A percentile compares a stretch with the other conserved stretches of the same genome.
These are phyloP conservation scores for Anas platyrhynchos DNA, from an alignment of 2,113 vertebrate genomes.

Conservation along the genomic window DNA sequence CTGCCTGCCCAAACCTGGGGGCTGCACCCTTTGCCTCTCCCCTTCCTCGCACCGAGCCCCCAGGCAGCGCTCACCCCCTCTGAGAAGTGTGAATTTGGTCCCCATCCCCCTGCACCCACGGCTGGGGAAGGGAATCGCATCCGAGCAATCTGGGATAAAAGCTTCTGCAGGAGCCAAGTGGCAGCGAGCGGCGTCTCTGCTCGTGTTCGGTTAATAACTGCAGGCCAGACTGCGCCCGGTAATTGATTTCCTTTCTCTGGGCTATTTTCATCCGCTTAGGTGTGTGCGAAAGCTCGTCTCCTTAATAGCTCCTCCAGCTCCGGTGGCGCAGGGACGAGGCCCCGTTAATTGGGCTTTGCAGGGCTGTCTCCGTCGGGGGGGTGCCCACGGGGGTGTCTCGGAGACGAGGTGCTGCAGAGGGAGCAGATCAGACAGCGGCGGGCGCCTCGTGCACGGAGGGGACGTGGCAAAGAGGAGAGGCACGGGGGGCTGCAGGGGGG, in stretches of 20 bases:
- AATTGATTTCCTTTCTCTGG: slow-evolving; percentile 48
- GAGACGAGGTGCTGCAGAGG: fast-evolving
- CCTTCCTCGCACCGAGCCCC: background rate
- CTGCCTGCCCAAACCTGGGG: background rate
- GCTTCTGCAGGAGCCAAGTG: background rate
- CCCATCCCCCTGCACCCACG: background rate
- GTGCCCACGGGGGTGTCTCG: fast-evolving
- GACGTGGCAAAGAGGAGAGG: fast-evolving
- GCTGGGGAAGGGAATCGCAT: slow-evolving; percentile 4
- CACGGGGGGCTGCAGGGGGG: background rate
- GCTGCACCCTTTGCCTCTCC: background rate
- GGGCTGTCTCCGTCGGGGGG: background rate
- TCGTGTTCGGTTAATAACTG: background rate
- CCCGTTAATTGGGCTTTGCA: background rate
- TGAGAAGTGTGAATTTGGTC: background rate
- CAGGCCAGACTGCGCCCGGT: background rate
- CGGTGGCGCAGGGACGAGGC: fast-evolving
- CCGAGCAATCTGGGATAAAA: background rate
- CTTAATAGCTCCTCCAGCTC: background rate
- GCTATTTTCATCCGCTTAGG: slow-evolving; percentile 47
- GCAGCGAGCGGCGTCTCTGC: background rate
- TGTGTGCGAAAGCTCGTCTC: background rate
- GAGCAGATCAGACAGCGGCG: fast-evolving
- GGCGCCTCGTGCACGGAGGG: background rate
- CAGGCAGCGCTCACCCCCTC: fast-evolving